phyloP scores from a whole-genome alignment of 2,113 vertebrate species.

The Rattus norvegicus region GRCr8 NC_086031.1:99310501-99311000 shows the following conservation, averaged over 20 bases:
- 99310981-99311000: background rate
- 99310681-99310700: no score
- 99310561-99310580: background rate
- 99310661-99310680: no score
- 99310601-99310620: no score
- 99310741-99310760: background rate
- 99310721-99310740: background rate
- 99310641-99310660: no score
- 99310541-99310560: background rate
- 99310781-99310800: background rate
- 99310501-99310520: background rate
- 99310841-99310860: background rate
- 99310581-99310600: background rate
- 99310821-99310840: background rate
- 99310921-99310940: background rate
- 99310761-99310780: background rate
- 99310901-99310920: background rate
- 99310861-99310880: background rate
- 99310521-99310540: background rate
- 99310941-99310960: background rate
- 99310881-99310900: background rate
- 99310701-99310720: background rate
- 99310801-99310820: background rate
- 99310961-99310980: background rate
- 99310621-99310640: no score